Percentiles rank a stretch among this genome's conserved stretches.
These are phyloP conservation scores for Rhabdomys dilectus DNA, from an alignment of 2,113 vertebrate genomes.

Conservation along the genomic window DNA sequence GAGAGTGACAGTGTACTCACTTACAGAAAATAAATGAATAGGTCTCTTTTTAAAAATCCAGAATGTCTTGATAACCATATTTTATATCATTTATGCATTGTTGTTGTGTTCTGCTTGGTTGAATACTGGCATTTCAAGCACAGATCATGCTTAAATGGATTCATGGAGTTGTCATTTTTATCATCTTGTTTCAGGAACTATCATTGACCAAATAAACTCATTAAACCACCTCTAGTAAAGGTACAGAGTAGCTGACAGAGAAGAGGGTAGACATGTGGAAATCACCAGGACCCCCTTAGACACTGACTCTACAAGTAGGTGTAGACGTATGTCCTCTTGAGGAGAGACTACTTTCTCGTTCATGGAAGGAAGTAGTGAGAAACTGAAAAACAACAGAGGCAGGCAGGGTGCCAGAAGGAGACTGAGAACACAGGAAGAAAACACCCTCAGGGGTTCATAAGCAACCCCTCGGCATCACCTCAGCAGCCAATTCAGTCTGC, in stretches of 20 bases:
- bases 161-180: neutral
- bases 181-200: neutral
- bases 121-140: neutral
- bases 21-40: too few species aligned
- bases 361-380: neutral
- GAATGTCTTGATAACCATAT: neutral
- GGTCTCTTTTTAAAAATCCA: neutral
- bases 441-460: neutral
- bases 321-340: neutral
- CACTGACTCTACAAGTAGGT: neutral
- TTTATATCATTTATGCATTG: neutral
- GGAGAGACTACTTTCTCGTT: neutral
- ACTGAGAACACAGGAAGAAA: neutral
- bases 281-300: neutral
- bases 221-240: neutral
- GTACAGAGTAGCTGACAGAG: neutral
- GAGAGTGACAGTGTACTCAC: neutral
- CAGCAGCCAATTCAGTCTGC: neutral
- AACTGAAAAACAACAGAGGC: neutral
- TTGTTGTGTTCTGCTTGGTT: conserved; percentile 34
- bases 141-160: neutral
- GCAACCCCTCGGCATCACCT: neutral
- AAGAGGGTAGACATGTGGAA: neutral
- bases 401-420: neutral
- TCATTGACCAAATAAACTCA: neutral